Evolutionary conservation across 1,140 invertebrate genomes (phyloP).

Genomic region (Venustaconcha ellipsiformis): DNA sequence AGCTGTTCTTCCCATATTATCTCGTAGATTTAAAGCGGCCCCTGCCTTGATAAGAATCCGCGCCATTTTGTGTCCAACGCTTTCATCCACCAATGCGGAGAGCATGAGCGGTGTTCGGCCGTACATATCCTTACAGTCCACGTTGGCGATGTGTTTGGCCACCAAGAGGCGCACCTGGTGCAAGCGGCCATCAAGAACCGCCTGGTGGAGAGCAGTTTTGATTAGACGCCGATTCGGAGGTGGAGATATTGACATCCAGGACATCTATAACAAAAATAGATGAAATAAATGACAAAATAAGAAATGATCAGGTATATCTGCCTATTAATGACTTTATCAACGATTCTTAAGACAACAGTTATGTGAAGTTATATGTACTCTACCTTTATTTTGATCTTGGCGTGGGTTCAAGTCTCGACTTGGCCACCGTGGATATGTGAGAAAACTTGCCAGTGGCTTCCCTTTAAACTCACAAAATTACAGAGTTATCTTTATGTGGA

Average conservation of each 20-base stretch:
- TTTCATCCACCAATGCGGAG: conserved; percentile 58
- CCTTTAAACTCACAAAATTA: too few species aligned
- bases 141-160: conserved; percentile 50
- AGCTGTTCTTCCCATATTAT: conserved; percentile 58
- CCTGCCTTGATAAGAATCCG: conserved; percentile 56
- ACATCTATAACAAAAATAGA: conserved; percentile 22
- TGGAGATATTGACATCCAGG: conserved; percentile 23
- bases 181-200: conserved; percentile 60
- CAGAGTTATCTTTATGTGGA: too few species aligned
- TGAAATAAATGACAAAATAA: too few species aligned
- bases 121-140: conserved; percentile 59
- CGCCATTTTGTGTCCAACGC: conserved; percentile 60
- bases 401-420: too few species aligned
- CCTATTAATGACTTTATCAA: too few species aligned
- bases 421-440: too few species aligned
- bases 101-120: conserved; percentile 65
- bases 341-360: too few species aligned
- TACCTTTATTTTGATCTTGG: too few species aligned
- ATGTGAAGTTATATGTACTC: too few species aligned
- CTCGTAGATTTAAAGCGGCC: conserved; percentile 48
- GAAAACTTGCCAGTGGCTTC: too few species aligned
- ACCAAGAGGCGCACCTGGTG: conserved; percentile 64
- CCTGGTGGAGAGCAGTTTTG: conserved; percentile 66
- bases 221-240: conserved; percentile 49
- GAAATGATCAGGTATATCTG: too few species aligned